Percentiles rank a stretch among this genome's conserved stretches.
These are phyloP conservation scores for Callyntrura guangdongensis DNA, from an alignment of 2,888 invertebrate species.

Conservation along the genomic window DNA sequence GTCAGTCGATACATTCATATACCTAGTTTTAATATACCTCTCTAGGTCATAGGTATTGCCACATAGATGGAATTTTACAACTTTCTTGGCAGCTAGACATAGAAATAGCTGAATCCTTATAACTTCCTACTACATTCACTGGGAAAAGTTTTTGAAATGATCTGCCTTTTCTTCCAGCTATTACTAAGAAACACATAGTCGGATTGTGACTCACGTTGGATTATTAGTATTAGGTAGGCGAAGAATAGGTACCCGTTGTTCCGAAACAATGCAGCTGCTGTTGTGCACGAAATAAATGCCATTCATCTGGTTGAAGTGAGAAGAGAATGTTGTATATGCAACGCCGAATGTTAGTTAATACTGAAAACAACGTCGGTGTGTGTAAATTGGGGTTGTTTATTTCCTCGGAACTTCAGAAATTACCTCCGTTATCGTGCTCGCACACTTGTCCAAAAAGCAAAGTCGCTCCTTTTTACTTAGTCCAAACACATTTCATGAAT, in stretches of 20 bases:
- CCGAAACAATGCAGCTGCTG: constrained; percentile 22
- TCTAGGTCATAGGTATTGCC: too few species aligned
- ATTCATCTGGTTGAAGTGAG: neutral
- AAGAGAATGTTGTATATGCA: constrained; percentile 4
- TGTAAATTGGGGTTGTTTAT: neutral
- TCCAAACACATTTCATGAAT: constrained; percentile 61
- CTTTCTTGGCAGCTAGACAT: constrained; percentile 59
- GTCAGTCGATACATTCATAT: too few species aligned
- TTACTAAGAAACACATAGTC: neutral
- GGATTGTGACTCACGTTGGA: neutral
- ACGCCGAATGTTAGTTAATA: constrained; percentile 2
- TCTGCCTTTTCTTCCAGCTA: neutral
- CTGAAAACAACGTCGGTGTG: neutral
- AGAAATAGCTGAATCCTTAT: constrained; percentile 19
- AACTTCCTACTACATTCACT: constrained; percentile 32
- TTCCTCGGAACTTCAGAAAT: constrained; percentile 21
- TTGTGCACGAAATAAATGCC: neutral
- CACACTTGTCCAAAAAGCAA: neutral
- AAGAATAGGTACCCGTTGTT: neutral
- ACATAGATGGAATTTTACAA: neutral
- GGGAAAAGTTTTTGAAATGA: constrained; percentile 60
- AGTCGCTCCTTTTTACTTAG: neutral
- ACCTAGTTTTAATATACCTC: neutral
- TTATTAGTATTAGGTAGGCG: neutral
- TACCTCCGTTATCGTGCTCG: constrained; percentile 57